These are phyloP conservation scores for Polydrusus cervinus DNA, from an alignment of 2,888 invertebrate genomes.

Conservation along the genomic window DNA sequence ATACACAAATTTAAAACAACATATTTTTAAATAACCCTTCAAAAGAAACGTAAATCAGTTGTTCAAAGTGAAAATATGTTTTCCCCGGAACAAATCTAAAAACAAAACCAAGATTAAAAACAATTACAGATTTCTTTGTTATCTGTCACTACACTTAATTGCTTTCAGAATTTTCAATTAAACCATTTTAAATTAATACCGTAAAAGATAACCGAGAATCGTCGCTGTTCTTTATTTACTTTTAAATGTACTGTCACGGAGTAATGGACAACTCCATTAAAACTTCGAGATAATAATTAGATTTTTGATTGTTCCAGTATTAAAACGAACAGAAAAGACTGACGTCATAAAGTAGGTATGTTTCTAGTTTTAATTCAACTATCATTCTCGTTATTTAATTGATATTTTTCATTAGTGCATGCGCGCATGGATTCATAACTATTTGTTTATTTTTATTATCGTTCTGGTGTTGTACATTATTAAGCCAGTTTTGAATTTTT, in stretches of 20 bases:
- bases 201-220: background rate
- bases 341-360: no score
- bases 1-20: no score
- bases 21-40: no score
- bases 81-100: background rate
- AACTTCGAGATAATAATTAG: conserved; percentile 11
- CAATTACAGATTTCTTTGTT: conserved; percentile 13
- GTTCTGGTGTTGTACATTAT: no score
- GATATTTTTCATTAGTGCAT: no score
- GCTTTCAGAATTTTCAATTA: conserved; percentile 16
- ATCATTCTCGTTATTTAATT: no score
- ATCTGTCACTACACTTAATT: conserved; percentile 11
- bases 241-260: conserved; percentile 6
- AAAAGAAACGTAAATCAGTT: background rate
- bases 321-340: no score
- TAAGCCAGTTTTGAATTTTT: no score
- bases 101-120: conserved; percentile 12
- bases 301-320: background rate
- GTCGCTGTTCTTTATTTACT: background rate
- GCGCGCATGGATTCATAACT: no score
- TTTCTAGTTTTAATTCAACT: no score
- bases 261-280: conserved; percentile 20
- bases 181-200: conserved; percentile 15
- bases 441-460: no score
- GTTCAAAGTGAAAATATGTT: background rate